These are phyloP conservation scores for Parapristionchus giblindavisi DNA, from an alignment of 2,888 invertebrate genomes.

Conservation along the genomic window DNA sequence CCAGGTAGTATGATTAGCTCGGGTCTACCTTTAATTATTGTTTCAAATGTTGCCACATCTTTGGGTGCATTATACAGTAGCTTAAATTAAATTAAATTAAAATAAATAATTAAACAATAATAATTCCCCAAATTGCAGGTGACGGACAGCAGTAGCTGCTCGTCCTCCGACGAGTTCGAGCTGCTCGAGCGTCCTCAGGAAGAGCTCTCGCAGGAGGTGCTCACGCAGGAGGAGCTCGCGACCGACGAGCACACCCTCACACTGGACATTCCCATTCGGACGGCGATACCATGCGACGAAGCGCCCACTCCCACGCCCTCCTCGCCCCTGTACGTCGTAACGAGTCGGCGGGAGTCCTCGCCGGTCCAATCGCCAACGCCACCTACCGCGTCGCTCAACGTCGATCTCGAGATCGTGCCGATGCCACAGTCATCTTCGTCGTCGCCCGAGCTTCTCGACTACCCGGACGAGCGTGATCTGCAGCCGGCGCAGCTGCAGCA, in stretches of 20 bases:
- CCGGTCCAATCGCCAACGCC: conserved; percentile 3
- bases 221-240: conserved; percentile 12
- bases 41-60: too few relatives aligned
- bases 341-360: conserved; percentile 23
- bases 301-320: conserved; percentile 18
- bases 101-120: too few relatives aligned
- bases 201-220: too few relatives aligned
- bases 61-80: too few relatives aligned
- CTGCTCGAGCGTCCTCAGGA: conserved; percentile 16
- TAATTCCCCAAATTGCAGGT: too few relatives aligned
- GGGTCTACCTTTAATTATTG: background rate
- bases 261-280: conserved; percentile 25
- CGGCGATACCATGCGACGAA: background rate
- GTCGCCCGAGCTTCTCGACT: conserved; percentile 26
- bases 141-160: conserved; percentile 21
- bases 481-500: background rate
- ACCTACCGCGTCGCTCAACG: conserved; percentile 26
- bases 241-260: conserved; percentile 34
- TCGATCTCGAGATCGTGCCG: conserved; percentile 30
- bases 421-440: conserved; percentile 5
- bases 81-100: too few relatives aligned
- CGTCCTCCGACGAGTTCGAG: conserved; percentile 34
- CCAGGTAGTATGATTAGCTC: background rate
- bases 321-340: conserved; percentile 33
- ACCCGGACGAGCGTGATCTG: conserved; percentile 12